Conservation (phyloP, 2,888 invertebrate genomes). For the Dasypolia templi region DNA sequence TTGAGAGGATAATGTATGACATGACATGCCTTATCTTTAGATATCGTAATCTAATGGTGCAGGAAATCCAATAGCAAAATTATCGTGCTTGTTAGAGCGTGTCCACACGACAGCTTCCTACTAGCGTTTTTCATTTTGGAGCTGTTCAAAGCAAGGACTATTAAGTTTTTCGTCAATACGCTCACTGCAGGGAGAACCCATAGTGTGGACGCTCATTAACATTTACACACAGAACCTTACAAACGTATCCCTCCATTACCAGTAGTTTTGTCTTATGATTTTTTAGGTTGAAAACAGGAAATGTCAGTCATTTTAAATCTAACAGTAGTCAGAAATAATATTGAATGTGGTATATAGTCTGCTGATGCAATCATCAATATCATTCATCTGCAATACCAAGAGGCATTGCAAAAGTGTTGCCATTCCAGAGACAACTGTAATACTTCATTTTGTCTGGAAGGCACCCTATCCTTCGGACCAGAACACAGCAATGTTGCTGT, state of each 20-base stretch:
- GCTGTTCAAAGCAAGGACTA: neutral
- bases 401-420: neutral
- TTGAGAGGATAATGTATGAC: conserved; percentile 41
- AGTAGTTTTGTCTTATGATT: neutral
- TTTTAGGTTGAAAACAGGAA: neutral
- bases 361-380: neutral
- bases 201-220: conserved; percentile 14
- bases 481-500: neutral
- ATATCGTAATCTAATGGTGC: conserved; percentile 37
- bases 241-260: conserved; percentile 37
- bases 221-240: conserved; percentile 18
- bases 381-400: neutral
- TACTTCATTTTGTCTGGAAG: neutral
- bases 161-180: neutral
- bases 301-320: neutral
- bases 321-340: neutral
- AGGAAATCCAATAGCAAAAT: conserved; percentile 45
- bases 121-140: neutral
- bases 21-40: conserved; percentile 50
- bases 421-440: neutral
- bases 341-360: neutral
- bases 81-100: conserved; percentile 34
- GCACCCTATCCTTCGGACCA: neutral
- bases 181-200: neutral
- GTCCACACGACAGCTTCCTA: conserved; percentile 17